Evolutionary conservation across 2,888 invertebrate species (phyloP).

Genomic region (Tetropium fuscum): DNA sequence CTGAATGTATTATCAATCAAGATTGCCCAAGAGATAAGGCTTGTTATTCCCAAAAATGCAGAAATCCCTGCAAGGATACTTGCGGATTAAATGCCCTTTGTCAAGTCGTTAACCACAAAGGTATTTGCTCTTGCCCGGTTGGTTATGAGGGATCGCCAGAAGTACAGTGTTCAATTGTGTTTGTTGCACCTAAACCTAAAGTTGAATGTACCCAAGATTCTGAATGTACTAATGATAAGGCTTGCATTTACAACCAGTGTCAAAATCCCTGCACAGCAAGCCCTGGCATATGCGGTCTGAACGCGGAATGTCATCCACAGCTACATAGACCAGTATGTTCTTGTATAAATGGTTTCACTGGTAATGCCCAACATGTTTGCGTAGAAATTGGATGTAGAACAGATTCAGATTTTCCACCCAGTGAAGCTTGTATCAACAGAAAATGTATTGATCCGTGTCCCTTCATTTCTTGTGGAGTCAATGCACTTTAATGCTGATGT

Average conservation of each 20-base stretch:
- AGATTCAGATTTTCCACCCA: slow-evolving; percentile 85
- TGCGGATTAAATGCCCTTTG: slow-evolving; percentile 89
- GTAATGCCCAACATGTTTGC: slow-evolving; percentile 84
- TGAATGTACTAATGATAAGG: slow-evolving; percentile 86
- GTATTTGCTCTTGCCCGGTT: slow-evolving; percentile 84
- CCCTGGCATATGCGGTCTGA: slow-evolving; percentile 77
- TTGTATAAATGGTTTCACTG: slow-evolving; percentile 85
- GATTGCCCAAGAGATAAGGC: slow-evolving; percentile 85
- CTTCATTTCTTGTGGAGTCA: slow-evolving; percentile 82
- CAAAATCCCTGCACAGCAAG: slow-evolving; percentile 79
- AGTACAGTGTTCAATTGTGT: slow-evolving; percentile 75
- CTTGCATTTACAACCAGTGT: slow-evolving; percentile 83
- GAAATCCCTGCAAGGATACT: slow-evolving; percentile 84
- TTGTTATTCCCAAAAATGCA: slow-evolving; percentile 85
- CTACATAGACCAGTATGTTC: slow-evolving; percentile 85
- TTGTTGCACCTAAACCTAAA: slow-evolving; percentile 68
- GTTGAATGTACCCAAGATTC: slow-evolving; percentile 83
- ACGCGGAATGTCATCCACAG: slow-evolving; percentile 83
- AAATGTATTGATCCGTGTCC: slow-evolving; percentile 85
- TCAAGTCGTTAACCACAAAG: slow-evolving; percentile 82
- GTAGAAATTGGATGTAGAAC: slow-evolving; percentile 86
- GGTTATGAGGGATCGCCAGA: slow-evolving; percentile 84
- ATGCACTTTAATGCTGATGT: slow-evolving; percentile 83
- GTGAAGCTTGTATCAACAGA: slow-evolving; percentile 84
- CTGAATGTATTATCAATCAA: slow-evolving; percentile 90